Evolutionary conservation across 2,797 vertebrate genomes (phyloP), one percentile per base, ranked within the genome.

Genomic region (Picus viridis): DNA sequence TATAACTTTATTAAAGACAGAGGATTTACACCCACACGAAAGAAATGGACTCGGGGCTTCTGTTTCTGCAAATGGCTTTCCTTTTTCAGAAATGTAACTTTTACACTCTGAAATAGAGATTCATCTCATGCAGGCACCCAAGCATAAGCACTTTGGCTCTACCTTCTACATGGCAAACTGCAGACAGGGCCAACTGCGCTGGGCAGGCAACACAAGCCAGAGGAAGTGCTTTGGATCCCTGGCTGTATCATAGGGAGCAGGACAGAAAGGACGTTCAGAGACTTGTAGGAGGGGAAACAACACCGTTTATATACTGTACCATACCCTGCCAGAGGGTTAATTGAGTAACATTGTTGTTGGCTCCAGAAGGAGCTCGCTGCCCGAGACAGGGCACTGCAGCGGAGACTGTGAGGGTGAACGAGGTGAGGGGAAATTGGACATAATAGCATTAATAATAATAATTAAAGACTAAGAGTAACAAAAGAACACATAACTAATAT

Each of bases 271-370:
- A 59, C 86, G 84, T 67, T 80, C 70, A 13, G 89, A 51, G 85
- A 16, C 85, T 89, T 53, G 92, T 23, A 54, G 95, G 90, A 83
- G 90, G 75, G 91, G 91, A 92, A 88, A 88, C 93, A 88, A 22
- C 96, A 77, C 94, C 56, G 22, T 96, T 96, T 95, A 32, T 79
- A 71, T 22, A 59, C 62, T 16, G 74, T 70, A 56, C 95, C 23
- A 3, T 88, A 67, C 90, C 91, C 94, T 95, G 97, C 96, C 96
- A 96, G 92, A 93, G 97, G 97, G 97, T 96, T 97, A 97, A 97
- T 96, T 97, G 95, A 88, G 96, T 83, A 86, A 94, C 97, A 65
- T 70, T 93, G 94, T 93, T 83, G 84, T 94, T 97, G 96, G 96
- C 92, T 97, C 95, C 96, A 96, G 96, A 84, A 93, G 94, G 87